Conservation (phyloP, 2,797 vertebrate species). For the Sebastes miniatus region DNA sequence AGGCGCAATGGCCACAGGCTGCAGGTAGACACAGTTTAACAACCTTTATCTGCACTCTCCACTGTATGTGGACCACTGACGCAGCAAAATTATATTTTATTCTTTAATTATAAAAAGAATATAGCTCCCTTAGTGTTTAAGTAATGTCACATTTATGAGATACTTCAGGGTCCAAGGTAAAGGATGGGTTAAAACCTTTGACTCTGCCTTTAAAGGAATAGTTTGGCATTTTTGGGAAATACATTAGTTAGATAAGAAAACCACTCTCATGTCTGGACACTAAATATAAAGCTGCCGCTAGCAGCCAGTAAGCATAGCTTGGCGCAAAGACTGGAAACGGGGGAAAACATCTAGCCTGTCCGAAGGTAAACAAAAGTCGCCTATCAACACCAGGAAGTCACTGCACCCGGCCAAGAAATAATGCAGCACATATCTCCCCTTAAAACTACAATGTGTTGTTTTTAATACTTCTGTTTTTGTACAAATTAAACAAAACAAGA, state of each 20-base stretch:
- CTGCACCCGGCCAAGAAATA: not conserved
- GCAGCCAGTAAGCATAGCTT: not conserved
- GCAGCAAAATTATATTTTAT: not conserved
- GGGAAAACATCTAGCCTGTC: not conserved
- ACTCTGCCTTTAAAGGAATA: not conserved
- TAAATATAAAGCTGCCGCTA: not conserved
- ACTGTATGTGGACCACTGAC: not conserved
- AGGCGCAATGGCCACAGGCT: conserved; percentile 55
- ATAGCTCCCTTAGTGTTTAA: not conserved
- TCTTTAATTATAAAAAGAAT: not conserved
- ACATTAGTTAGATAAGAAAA: not conserved
- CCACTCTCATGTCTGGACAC: not conserved
- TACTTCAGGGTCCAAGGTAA: not conserved
- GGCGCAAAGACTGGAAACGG: not conserved
- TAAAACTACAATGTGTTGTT: not conserved
- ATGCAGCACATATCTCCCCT: not conserved
- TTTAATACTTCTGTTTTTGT: not conserved
- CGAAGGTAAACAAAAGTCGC: not conserved
- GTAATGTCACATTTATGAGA: not conserved
- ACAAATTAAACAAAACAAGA: not conserved
- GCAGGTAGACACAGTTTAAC: conserved; percentile 51
- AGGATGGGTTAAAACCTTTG: not conserved
- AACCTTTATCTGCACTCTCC: conserved; percentile 17
- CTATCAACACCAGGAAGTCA: not conserved
- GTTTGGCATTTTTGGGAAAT: not conserved